phyloP scores from a whole-genome alignment of 2,113 vertebrate species.

The Alosa alosa region DNA sequence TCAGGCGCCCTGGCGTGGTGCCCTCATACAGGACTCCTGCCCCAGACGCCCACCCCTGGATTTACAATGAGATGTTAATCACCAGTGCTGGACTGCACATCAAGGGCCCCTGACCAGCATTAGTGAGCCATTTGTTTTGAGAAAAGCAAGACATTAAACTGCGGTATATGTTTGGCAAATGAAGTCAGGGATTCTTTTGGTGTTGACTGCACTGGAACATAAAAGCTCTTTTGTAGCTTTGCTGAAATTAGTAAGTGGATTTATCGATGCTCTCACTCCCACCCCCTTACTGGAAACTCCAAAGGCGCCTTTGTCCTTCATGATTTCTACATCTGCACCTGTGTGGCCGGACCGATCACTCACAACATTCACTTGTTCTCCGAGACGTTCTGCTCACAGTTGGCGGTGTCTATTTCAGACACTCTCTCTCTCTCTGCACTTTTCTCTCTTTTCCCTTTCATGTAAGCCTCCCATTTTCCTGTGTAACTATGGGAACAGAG shows the following conservation, averaged over 20 bases:
- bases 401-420: background rate
- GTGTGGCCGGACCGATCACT: background rate
- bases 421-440: conserved; percentile 10
- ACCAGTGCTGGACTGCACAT: background rate
- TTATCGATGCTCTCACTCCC: background rate
- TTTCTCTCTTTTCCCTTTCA: background rate
- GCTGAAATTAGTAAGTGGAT: background rate
- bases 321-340: background rate
- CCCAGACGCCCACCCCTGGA: background rate
- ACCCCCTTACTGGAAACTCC: background rate
- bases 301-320: background rate
- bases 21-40: background rate
- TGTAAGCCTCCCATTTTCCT: conserved; percentile 18
- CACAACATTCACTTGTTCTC: background rate
- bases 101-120: background rate
- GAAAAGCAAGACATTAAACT: background rate
- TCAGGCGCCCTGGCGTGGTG: background rate
- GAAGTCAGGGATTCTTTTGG: background rate
- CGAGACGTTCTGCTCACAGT: background rate
- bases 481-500: conserved; percentile 65
- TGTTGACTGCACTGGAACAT: background rate
- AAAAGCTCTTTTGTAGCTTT: background rate
- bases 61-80: background rate
- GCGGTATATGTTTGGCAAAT: background rate
- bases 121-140: background rate